These are phyloP conservation scores for Porphyrio hochstetteri DNA, from an alignment of 2,113 vertebrate genomes.

Conservation along the genomic window DNA sequence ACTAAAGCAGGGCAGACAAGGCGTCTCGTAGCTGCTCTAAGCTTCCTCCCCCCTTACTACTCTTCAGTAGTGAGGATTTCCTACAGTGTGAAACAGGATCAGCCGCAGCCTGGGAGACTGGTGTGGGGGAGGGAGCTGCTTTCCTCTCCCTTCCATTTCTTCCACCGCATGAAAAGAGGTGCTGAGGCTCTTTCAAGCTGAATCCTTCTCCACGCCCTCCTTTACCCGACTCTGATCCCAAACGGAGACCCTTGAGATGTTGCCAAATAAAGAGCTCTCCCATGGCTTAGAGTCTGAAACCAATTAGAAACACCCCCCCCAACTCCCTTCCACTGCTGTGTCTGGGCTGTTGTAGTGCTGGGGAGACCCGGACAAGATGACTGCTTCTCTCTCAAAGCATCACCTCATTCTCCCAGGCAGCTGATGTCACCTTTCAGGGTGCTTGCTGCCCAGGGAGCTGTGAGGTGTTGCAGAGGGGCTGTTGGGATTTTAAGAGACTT, in stretches of 20 bases:
- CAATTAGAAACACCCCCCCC: not conserved
- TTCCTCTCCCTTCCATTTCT: not conserved
- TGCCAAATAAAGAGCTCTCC: conserved; percentile 36
- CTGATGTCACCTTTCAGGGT: not conserved
- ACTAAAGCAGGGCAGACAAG: not conserved
- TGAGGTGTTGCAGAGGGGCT: not conserved
- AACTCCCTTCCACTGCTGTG: not conserved
- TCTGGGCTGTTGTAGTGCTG: not conserved
- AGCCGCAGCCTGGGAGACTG: not conserved
- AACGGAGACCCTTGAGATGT: not conserved
- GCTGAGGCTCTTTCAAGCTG: conserved; percentile 6
- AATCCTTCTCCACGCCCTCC: conserved; percentile 5
- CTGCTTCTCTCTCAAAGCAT: not conserved
- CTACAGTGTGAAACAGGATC: conserved; percentile 19
- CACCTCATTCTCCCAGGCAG: not conserved
- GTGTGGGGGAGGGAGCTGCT: not conserved
- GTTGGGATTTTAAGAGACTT: not conserved
- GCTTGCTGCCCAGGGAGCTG: fast-evolving
- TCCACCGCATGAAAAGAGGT: not conserved
- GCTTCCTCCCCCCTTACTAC: not conserved
- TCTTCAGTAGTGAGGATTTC: not conserved
- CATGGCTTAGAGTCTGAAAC: not conserved
- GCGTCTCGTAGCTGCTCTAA: not conserved
- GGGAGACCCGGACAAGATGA: not conserved
- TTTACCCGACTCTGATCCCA: not conserved